Evolutionary conservation across 2,888 invertebrate genomes (phyloP).

Genomic region (Erebia palarica): DNA sequence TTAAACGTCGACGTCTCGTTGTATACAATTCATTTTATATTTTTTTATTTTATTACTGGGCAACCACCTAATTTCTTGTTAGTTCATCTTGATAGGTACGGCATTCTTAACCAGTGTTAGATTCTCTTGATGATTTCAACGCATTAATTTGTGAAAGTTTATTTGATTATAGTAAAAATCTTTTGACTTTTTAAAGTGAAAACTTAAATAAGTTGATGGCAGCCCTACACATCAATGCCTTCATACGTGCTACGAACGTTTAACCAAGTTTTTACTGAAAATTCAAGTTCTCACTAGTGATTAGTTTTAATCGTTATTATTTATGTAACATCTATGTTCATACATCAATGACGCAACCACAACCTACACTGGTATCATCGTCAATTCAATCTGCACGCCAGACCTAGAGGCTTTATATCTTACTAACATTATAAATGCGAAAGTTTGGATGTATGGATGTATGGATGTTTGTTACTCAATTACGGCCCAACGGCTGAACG

Average conservation of each 20-base stretch:
- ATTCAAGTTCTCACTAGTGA: conserved; percentile 2
- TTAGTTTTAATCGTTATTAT: background rate
- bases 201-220: background rate
- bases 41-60: too few species aligned
- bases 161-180: too few species aligned
- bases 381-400: background rate
- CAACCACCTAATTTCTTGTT: too few species aligned
- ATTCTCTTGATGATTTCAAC: background rate
- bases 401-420: too few species aligned
- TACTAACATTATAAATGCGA: too few species aligned
- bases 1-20: too few species aligned
- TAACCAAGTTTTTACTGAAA: conserved; percentile 10
- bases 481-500: too few species aligned
- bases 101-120: too few species aligned
- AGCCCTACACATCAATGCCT: conserved; percentile 4
- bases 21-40: too few species aligned
- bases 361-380: background rate
- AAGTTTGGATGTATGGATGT: too few species aligned
- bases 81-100: too few species aligned
- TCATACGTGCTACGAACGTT: background rate
- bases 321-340: background rate
- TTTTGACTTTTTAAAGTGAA: background rate
- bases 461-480: too few species aligned
- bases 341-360: background rate
- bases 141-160: background rate